Conservation (phyloP, 2,888 invertebrate genomes). For the Hyppa rectilinea region DNA sequence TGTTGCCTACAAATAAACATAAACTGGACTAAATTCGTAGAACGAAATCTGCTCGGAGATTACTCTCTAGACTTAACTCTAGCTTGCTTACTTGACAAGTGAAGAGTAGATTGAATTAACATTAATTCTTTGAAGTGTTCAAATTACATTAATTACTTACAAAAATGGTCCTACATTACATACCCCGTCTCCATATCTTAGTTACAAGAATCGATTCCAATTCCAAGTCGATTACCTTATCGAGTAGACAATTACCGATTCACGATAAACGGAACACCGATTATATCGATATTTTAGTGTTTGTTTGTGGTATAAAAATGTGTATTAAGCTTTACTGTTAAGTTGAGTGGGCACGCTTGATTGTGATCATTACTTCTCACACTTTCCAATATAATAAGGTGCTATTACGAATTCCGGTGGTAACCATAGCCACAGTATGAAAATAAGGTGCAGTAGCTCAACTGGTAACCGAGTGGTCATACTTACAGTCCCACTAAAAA, state of each 20-base stretch:
- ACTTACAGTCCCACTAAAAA: no score
- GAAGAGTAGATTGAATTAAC: background rate
- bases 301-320: slow-evolving; percentile 58
- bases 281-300: slow-evolving; percentile 54
- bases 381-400: slow-evolving; percentile 65
- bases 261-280: slow-evolving; percentile 45
- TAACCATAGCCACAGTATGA: slow-evolving; percentile 8
- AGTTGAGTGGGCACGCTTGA: slow-evolving; percentile 39
- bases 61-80: background rate
- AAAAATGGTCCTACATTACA: slow-evolving; percentile 29
- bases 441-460: background rate
- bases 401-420: slow-evolving; percentile 60
- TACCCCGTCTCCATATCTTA: slow-evolving; percentile 19
- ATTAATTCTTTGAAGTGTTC: slow-evolving; percentile 34
- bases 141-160: slow-evolving; percentile 34
- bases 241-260: slow-evolving; percentile 52
- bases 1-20: background rate
- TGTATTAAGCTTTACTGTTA: slow-evolving; percentile 50
- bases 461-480: no score
- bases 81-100: background rate
- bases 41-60: background rate
- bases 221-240: slow-evolving; percentile 43
- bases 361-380: slow-evolving; percentile 62
- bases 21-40: background rate
- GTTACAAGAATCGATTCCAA: slow-evolving; percentile 38